Conservation (phyloP, 2,113 vertebrate species). For the Spea bombifrons region DNA sequence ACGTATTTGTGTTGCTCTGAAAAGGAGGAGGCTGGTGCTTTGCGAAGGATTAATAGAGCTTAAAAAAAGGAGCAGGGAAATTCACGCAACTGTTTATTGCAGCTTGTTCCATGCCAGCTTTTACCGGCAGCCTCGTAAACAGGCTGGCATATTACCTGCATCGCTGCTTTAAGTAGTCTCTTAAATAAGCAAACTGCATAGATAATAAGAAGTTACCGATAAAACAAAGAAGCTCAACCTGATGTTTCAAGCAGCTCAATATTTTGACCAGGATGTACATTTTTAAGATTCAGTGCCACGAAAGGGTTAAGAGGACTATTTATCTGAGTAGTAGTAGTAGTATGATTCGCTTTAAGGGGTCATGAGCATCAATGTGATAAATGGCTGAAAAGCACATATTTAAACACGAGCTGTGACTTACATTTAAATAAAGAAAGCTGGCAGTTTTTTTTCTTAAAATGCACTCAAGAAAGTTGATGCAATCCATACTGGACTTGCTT, state of each 20-base stretch:
- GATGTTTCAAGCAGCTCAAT: not conserved
- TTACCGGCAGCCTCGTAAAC: not conserved
- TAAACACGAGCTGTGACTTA: too few relatives aligned
- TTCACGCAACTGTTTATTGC: not conserved
- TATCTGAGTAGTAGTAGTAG: too few relatives aligned
- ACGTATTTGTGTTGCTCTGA: not conserved
- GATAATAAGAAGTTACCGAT: not conserved
- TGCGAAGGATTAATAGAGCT: constrained; percentile 17
- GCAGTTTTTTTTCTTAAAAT: too few relatives aligned
- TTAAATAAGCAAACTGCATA: not conserved
- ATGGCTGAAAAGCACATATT: too few relatives aligned
- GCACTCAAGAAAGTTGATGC: too few relatives aligned
- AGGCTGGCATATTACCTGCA: not conserved
- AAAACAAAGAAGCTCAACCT: not conserved
- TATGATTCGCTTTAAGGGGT: too few relatives aligned
- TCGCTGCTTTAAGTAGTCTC: not conserved
- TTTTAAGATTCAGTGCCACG: too few relatives aligned
- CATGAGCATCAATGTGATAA: too few relatives aligned
- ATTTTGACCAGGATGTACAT: too few relatives aligned
- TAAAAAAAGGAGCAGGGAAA: not conserved
- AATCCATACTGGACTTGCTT: too few relatives aligned
- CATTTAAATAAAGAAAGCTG: too few relatives aligned
- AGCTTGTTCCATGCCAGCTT: not conserved
- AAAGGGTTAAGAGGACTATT: too few relatives aligned
- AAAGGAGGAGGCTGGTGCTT: constrained; percentile 1